phyloP scores from a whole-genome alignment of 92 coral and sea anemone species.

The Pocillopora meandrina region DNA sequence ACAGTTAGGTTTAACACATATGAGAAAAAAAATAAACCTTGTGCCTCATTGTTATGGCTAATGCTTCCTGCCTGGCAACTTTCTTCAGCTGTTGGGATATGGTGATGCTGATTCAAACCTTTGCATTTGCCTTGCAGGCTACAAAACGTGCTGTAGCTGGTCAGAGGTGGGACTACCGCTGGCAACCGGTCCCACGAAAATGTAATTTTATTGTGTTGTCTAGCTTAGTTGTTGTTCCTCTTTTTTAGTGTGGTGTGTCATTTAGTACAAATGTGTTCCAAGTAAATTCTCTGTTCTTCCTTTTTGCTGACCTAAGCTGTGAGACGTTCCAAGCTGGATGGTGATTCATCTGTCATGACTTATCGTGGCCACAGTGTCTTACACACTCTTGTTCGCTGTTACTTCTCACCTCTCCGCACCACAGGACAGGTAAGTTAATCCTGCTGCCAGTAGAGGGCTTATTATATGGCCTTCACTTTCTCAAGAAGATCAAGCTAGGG shows the following conservation, averaged over 20 bases:
- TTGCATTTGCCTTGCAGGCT: conserved; percentile 51
- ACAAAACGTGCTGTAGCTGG: conserved; percentile 72
- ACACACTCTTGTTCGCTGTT: conserved; percentile 80
- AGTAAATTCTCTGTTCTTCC: background rate
- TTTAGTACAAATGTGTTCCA: background rate
- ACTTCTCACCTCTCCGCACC: conserved; percentile 90
- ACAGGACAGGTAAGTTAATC: conserved; percentile 87
- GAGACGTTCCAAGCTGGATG: conserved; percentile 66
- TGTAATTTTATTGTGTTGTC: conserved; percentile 35
- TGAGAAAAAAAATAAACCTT: too few relatives aligned
- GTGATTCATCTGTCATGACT: conserved; percentile 92
- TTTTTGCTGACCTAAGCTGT: conserved; percentile 31
- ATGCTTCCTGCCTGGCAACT: background rate
- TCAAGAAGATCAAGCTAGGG: too few relatives aligned
- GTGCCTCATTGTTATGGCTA: background rate
- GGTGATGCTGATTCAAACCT: background rate
- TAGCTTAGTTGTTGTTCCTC: too few relatives aligned
- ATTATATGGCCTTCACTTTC: background rate
- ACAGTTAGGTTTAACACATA: too few relatives aligned
- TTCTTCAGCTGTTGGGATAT: background rate
- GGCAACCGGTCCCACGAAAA: conserved; percentile 88
- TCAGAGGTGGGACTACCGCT: conserved; percentile 93
- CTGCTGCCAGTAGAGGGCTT: background rate
- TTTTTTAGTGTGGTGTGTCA: background rate
- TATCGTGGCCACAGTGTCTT: conserved; percentile 95